These are phyloP conservation scores for Uromys caudimaculatus DNA, from an alignment of 2,797 vertebrate genomes.

Conservation along the genomic window DNA sequence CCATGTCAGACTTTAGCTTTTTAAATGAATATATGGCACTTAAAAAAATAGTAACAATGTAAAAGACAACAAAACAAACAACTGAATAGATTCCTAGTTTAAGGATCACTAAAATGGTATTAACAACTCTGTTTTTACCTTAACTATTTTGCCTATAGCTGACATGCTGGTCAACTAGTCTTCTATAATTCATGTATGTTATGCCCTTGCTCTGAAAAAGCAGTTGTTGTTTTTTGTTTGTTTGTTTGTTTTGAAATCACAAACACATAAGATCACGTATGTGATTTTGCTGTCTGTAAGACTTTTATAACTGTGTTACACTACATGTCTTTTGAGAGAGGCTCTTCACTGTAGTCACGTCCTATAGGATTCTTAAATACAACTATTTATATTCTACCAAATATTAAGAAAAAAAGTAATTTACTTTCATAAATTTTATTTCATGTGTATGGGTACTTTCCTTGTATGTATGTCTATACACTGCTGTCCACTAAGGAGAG, in stretches of 20 bases:
- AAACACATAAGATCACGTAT: neutral
- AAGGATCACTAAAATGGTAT: neutral
- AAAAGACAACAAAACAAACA: neutral
- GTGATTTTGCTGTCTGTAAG: neutral
- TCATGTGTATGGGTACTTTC: neutral
- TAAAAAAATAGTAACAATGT: neutral
- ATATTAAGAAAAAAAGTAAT: neutral
- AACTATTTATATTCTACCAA: neutral
- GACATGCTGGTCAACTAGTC: neutral
- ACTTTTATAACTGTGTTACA: slow-evolving; percentile 14
- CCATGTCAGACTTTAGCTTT: neutral
- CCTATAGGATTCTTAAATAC: neutral
- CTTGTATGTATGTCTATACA: neutral
- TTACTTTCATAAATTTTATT: neutral
- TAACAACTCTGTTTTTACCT: neutral
- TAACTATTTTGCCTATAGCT: neutral
- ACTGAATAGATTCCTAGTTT: neutral
- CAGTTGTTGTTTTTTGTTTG: neutral
- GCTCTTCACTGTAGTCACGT: neutral
- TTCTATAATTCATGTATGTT: slow-evolving; percentile 3
- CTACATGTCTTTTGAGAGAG: neutral
- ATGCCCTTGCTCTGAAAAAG: slow-evolving; percentile 14
- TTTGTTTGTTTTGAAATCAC: neutral
- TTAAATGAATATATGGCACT: neutral
- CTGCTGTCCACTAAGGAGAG: neutral